Evolutionary conservation across 2,888 invertebrate species (phyloP).

Genomic region (Phaedon cochleariae): DNA sequence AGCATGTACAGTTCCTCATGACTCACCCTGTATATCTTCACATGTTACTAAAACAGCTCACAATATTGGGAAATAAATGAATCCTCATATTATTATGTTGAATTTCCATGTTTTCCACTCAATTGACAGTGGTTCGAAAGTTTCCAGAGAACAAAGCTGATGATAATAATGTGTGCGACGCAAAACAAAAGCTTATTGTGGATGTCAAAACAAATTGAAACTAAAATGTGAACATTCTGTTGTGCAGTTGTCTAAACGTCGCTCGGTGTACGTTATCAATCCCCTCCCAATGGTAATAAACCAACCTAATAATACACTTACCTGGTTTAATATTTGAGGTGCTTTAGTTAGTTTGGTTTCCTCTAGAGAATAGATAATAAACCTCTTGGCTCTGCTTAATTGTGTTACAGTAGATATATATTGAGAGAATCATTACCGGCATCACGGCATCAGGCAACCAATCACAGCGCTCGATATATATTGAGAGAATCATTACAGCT

Average conservation of each 20-base stretch:
- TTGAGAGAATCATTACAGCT: too few relatives aligned
- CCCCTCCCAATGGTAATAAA: neutral
- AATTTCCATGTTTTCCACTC: too few relatives aligned
- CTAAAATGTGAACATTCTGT: neutral
- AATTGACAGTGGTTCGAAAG: too few relatives aligned
- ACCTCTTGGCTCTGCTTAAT: constrained; percentile 4
- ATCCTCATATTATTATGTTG: too few relatives aligned
- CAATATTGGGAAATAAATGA: too few relatives aligned
- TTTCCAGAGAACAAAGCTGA: neutral
- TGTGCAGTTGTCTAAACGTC: neutral
- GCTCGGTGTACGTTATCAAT: neutral
- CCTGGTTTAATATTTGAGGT: constrained; percentile 7
- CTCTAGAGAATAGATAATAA: constrained; percentile 12
- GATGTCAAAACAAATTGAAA: neutral
- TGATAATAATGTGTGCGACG: neutral
- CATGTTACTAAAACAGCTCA: too few relatives aligned
- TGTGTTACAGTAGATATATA: constrained; percentile 3
- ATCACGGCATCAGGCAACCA: too few relatives aligned
- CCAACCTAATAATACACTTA: constrained; percentile 15
- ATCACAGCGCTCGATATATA: too few relatives aligned
- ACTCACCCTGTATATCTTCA: too few relatives aligned
- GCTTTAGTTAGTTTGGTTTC: neutral
- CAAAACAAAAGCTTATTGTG: neutral
- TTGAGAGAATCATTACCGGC: too few relatives aligned
- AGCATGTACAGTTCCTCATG: too few relatives aligned